phyloP scores from a whole-genome alignment of 2,113 vertebrate species.

The Apteryx owenii region DNA sequence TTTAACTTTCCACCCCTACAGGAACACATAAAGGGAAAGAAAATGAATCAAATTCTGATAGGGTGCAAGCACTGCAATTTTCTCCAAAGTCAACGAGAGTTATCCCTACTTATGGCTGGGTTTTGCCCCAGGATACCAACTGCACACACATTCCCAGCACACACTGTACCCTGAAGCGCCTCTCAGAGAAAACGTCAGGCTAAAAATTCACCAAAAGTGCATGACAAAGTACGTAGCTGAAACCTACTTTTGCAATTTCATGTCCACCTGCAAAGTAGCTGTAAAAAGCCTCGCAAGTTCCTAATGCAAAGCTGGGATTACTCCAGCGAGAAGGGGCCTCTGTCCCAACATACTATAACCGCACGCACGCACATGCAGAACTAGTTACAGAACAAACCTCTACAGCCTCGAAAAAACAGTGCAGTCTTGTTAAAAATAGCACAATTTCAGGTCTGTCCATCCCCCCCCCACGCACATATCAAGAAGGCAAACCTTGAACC shows the following conservation, averaged over 20 bases:
- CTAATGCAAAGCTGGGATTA: neutral
- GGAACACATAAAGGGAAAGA: neutral
- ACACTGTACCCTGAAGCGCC: neutral
- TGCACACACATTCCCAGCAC: neutral
- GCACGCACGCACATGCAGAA: neutral
- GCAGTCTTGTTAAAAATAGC: conserved; percentile 49
- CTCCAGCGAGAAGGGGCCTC: conserved; percentile 8
- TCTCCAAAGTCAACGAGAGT: neutral
- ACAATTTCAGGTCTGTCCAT: neutral
- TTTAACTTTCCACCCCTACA: conserved; percentile 18
- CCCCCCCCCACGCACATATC: neutral
- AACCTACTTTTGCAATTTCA: neutral
- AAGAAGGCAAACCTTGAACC: conserved; percentile 49
- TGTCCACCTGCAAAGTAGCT: neutral
- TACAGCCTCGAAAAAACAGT: conserved; percentile 8
- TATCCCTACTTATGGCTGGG: neutral
- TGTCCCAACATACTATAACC: neutral
- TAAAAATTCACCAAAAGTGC: neutral
- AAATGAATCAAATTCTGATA: neutral
- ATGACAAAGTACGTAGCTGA: neutral
- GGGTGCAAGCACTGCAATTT: neutral
- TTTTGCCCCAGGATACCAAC: neutral
- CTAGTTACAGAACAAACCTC: conserved; percentile 29
- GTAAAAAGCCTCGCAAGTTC: neutral
- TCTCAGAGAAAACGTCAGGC: neutral